Evolutionary conservation across 2,888 invertebrate species (phyloP).

Genomic region (Masnerella sp.): DNA sequence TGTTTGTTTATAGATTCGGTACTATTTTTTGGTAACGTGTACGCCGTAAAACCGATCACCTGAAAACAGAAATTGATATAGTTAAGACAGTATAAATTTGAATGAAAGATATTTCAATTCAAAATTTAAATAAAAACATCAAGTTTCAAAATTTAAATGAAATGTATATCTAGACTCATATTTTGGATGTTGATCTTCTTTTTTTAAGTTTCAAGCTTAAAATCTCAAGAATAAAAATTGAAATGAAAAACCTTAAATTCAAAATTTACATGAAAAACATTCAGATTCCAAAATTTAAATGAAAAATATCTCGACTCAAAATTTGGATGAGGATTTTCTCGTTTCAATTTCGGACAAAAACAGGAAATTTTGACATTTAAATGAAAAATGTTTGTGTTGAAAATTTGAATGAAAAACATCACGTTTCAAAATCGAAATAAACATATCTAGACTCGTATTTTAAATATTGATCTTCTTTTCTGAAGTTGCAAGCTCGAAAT

Average conservation of each 20-base stretch:
- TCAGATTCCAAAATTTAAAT: not conserved
- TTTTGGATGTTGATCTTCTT: not conserved
- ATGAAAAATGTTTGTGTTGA: too few species aligned
- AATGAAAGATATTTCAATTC: not conserved
- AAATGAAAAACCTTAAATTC: too few species aligned
- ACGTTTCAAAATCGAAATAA: too few species aligned
- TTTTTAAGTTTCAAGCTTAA: not conserved
- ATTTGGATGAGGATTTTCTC: not conserved
- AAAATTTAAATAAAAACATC: not conserved
- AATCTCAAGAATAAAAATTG: not conserved
- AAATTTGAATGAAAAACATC: too few species aligned
- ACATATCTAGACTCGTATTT: too few species aligned
- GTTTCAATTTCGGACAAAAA: constrained; percentile 1
- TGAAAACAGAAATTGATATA: constrained; percentile 56
- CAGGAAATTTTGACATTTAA: too few species aligned
- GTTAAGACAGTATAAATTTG: too few species aligned
- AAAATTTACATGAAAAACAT: too few species aligned
- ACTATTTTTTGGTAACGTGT: constrained; percentile 84
- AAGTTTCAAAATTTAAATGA: not conserved
- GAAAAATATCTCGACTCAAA: not conserved
- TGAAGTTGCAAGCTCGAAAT: too few species aligned
- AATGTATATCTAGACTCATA: not conserved
- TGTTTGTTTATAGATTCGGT: constrained; percentile 87
- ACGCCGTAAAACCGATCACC: constrained; percentile 92
- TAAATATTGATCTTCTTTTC: too few species aligned